phyloP scores from a whole-genome alignment of 2,113 vertebrate species.

The Nothobranchius furzeri region DNA sequence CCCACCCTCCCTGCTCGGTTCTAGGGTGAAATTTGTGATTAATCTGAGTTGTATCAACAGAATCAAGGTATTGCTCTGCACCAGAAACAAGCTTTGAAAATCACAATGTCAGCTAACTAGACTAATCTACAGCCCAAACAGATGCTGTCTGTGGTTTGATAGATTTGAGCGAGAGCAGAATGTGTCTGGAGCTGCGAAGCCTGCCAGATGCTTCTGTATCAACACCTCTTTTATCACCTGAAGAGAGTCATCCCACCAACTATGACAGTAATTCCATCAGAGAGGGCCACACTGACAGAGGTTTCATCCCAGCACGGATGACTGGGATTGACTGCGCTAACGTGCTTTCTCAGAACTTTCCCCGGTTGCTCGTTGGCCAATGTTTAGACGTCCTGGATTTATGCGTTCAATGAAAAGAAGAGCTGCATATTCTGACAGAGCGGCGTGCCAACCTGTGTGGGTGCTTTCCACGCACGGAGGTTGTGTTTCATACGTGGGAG shows the following conservation, averaged over 20 bases:
- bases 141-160: constrained; percentile 54
- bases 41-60: constrained; percentile 40
- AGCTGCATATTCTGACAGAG: constrained; percentile 53
- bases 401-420: constrained; percentile 61
- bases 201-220: constrained; percentile 73
- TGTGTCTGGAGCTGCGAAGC: constrained; percentile 63
- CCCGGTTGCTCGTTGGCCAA: constrained; percentile 26
- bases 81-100: constrained; percentile 43
- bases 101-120: constrained; percentile 49
- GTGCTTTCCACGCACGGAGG: constrained; percentile 51
- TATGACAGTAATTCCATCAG: constrained; percentile 77
- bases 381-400: constrained; percentile 69
- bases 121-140: constrained; percentile 35
- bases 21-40: constrained; percentile 29
- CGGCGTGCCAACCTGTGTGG: constrained; percentile 62
- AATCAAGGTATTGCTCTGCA: constrained; percentile 35
- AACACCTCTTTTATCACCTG: constrained; percentile 78
- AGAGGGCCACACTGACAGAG: constrained; percentile 73
- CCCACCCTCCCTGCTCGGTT: neutral
- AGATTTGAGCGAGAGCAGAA: constrained; percentile 60
- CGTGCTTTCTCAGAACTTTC: constrained; percentile 33
- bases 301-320: constrained; percentile 49
- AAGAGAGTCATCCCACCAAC: constrained; percentile 73
- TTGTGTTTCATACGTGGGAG: constrained; percentile 34
- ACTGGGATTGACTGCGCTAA: constrained; percentile 42